These are phyloP conservation scores for Eueides isabella DNA, from an alignment of 1,140 invertebrate genomes.

Conservation along the genomic window DNA sequence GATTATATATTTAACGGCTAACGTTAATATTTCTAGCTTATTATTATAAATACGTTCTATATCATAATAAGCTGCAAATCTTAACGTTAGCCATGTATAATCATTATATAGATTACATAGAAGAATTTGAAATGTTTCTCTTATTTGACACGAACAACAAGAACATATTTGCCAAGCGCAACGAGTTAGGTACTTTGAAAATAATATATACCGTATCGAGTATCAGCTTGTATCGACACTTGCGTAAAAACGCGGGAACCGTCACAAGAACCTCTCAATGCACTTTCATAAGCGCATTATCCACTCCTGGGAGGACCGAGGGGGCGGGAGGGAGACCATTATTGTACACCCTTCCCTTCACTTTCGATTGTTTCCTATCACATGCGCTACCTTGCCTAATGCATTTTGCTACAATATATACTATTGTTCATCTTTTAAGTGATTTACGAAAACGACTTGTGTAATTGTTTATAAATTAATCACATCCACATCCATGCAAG, in stretches of 20 bases:
- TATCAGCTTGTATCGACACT: slow-evolving; percentile 20
- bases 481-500: not conserved
- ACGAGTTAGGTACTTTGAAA: not conserved
- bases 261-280: slow-evolving; percentile 39
- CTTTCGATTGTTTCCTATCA: slow-evolving; percentile 32
- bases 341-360: slow-evolving; percentile 18
- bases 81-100: not conserved
- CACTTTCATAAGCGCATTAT: slow-evolving; percentile 40
- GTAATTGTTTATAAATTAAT: not conserved
- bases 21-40: too few species aligned
- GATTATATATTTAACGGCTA: too few species aligned
- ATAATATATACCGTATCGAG: not conserved
- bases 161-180: not conserved
- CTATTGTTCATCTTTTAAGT: slow-evolving; percentile 24
- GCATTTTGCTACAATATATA: slow-evolving; percentile 2
- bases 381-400: slow-evolving; percentile 20
- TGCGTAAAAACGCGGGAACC: slow-evolving; percentile 37
- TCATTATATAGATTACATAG: not conserved
- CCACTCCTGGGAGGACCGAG: slow-evolving; percentile 7
- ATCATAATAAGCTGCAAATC: too few species aligned
- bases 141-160: not conserved
- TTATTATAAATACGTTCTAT: too few species aligned
- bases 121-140: not conserved
- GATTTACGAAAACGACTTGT: not conserved
- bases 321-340: not conserved